Conservation (phyloP, 1,140 invertebrate genomes). For the Apocrypta bakeri region DNA sequence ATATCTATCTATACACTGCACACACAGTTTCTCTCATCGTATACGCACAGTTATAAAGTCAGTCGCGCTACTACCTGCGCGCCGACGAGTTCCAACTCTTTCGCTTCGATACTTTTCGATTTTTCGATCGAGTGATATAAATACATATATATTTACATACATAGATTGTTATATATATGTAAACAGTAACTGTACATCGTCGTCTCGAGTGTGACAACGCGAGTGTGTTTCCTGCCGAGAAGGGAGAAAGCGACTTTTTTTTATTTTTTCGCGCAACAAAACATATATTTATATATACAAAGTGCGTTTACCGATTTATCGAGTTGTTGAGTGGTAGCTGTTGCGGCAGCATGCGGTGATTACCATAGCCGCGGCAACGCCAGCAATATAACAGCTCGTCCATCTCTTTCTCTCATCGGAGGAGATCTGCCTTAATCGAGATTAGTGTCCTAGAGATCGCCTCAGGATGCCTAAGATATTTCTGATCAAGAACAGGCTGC, state of each 20-base stretch:
- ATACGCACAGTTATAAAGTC: background rate
- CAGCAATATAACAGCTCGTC: background rate
- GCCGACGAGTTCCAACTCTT: background rate
- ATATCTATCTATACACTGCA: too few relatives aligned
- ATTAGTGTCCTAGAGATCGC: background rate
- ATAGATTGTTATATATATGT: too few relatives aligned
- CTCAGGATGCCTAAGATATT: conserved; percentile 91
- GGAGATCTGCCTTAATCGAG: background rate
- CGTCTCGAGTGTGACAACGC: background rate
- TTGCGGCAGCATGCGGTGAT: conserved; percentile 29
- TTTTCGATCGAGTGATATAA: too few relatives aligned
- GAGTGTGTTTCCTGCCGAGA: background rate
- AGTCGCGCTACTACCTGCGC: conserved; percentile 1
- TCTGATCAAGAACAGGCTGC: conserved; percentile 89
- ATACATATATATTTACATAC: too few relatives aligned
- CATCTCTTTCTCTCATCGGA: background rate
- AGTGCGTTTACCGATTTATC: background rate
- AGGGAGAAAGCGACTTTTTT: background rate
- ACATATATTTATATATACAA: too few relatives aligned
- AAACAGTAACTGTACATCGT: background rate
- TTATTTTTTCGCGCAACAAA: too few relatives aligned
- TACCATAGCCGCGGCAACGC: background rate
- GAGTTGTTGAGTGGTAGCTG: conserved; percentile 7
- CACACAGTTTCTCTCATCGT: too few relatives aligned
- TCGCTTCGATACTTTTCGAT: too few relatives aligned